These are phyloP conservation scores for Mastomys natalensis DNA, from an alignment of 2,113 vertebrate genomes.

Conservation along the genomic window DNA sequence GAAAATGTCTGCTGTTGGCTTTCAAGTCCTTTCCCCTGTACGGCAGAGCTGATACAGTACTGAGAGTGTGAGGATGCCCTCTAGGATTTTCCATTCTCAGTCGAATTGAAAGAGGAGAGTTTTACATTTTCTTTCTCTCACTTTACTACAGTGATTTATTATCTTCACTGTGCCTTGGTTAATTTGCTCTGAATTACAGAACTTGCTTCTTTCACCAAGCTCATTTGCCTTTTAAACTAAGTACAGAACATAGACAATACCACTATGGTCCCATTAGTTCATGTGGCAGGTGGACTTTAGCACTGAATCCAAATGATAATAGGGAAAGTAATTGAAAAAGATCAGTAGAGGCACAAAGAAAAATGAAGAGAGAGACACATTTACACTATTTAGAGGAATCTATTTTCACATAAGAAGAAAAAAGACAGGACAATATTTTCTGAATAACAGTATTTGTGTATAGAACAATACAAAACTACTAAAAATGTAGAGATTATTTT, in stretches of 20 bases:
- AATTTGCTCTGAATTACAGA: constrained; percentile 37
- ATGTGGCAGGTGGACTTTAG: constrained; percentile 60
- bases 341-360: background rate
- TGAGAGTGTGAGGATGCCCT: background rate
- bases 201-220: constrained; percentile 49
- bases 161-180: constrained; percentile 39
- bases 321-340: background rate
- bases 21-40: background rate
- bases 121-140: background rate
- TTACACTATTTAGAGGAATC: constrained; percentile 1
- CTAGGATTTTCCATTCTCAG: background rate
- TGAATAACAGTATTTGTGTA: constrained; percentile 28
- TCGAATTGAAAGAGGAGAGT: background rate
- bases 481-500: constrained; percentile 39
- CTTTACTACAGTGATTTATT: background rate
- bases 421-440: constrained; percentile 5
- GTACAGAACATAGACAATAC: background rate
- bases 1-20: background rate
- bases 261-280: background rate
- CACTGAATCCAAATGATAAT: constrained; percentile 45
- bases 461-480: background rate
- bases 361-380: background rate
- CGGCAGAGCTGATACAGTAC: background rate
- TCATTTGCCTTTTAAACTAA: constrained; percentile 60
- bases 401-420: constrained; percentile 21